A percentile compares a stretch with the other conserved stretches of the same genome.
Conservation (phyloP, 2,888 invertebrate genomes). For the Mythimna vitellina region DNA sequence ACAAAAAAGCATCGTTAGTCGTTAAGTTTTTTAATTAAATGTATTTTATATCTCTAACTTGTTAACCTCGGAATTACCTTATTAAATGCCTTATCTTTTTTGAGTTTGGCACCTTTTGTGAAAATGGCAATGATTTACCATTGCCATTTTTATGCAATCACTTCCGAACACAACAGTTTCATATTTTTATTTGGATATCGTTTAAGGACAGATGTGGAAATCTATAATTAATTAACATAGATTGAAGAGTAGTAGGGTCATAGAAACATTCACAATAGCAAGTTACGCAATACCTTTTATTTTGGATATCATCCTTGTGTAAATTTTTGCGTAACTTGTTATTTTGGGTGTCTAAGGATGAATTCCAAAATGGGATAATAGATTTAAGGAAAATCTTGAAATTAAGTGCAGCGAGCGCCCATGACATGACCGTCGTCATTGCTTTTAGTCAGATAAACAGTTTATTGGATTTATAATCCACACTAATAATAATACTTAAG, state of each 20-base stretch:
- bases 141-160: constrained; percentile 10
- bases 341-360: constrained; percentile 10
- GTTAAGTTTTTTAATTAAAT: constrained; percentile 10
- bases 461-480: too few relatives aligned
- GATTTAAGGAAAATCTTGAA: too few relatives aligned
- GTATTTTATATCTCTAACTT: constrained; percentile 8
- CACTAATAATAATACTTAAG: too few relatives aligned
- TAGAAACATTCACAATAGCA: constrained; percentile 6
- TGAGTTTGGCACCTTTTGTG: background rate
- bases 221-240: background rate
- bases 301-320: constrained; percentile 13
- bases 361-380: background rate
- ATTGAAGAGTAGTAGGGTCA: background rate
- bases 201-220: constrained; percentile 14
- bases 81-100: constrained; percentile 23
- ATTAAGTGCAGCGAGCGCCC: background rate
- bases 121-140: constrained; percentile 3
- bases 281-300: background rate
- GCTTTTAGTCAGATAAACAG: too few relatives aligned
- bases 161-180: constrained; percentile 5
- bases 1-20: background rate
- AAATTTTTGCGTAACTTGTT: background rate
- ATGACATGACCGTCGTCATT: background rate
- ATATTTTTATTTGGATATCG: constrained; percentile 7
- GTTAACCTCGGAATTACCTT: constrained; percentile 37